Percentiles rank a stretch among this genome's conserved stretches.
Conservation (phyloP, 2,888 invertebrate genomes). For the Diaphora mendica region DNA sequence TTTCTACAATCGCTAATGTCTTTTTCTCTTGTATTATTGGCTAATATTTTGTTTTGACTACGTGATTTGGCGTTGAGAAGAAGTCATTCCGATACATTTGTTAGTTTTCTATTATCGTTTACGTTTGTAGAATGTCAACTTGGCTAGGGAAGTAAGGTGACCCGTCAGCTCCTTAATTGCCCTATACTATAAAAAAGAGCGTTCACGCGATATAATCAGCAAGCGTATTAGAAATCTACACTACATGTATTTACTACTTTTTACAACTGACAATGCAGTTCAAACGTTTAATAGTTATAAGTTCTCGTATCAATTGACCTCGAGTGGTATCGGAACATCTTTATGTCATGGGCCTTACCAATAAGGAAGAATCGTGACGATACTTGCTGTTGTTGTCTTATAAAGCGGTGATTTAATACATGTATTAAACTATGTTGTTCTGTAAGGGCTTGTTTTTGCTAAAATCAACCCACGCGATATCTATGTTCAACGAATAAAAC, state of each 20-base stretch:
- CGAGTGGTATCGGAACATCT: conserved; percentile 31
- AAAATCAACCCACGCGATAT: not conserved
- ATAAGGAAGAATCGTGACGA: conserved; percentile 39
- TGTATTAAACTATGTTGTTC: not conserved
- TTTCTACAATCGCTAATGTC: too few species aligned
- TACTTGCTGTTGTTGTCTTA: conserved; percentile 11
- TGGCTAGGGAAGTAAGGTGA: too few species aligned
- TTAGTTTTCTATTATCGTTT: too few species aligned
- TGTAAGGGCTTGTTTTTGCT: not conserved
- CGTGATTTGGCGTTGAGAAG: too few species aligned
- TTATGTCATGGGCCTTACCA: conserved; percentile 22
- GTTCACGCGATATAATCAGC: not conserved
- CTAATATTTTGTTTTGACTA: too few species aligned
- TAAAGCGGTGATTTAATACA: conserved; percentile 7
- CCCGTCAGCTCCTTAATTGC: too few species aligned
- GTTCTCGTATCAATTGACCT: conserved; percentile 36
- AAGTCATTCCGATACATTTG: too few species aligned
- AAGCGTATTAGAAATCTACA: not conserved
- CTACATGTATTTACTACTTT: conserved; percentile 1
- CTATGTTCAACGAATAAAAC: not conserved
- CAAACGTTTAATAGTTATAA: conserved; percentile 24
- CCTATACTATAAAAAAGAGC: not conserved
- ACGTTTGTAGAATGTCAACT: too few species aligned
- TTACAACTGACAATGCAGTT: conserved; percentile 2
- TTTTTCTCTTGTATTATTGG: too few species aligned